Percentiles rank a stretch among this genome's conserved stretches.
phyloP scores from a whole-genome alignment of 2,888 invertebrate species.

The Philaethria dido region DNA sequence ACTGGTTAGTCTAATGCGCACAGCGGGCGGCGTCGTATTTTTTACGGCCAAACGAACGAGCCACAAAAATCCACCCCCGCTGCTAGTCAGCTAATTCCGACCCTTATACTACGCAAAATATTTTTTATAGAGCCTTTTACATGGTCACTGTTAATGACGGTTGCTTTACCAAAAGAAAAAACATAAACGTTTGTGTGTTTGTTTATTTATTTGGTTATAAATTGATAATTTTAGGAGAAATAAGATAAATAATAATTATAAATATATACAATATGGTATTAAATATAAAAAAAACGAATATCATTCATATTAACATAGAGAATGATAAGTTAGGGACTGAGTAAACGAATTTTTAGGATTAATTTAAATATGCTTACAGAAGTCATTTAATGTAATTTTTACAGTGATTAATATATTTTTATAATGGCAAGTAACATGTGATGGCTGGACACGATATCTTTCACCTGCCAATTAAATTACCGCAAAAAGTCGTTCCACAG shows the following conservation, averaged over 20 bases:
- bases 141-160: constrained; percentile 36
- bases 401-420: too few species aligned
- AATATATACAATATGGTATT: background rate
- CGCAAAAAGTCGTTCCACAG: too few species aligned
- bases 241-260: background rate
- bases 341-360: too few species aligned
- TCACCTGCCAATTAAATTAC: too few species aligned
- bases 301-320: too few species aligned
- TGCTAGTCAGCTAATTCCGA: constrained; percentile 58
- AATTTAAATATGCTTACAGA: too few species aligned
- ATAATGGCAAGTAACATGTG: too few species aligned
- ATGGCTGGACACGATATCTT: too few species aligned
- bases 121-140: constrained; percentile 41
- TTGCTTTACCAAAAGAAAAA: constrained; percentile 2
- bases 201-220: background rate
- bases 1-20: constrained; percentile 37
- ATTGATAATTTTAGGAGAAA: background rate
- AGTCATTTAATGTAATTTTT: too few species aligned
- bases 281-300: too few species aligned
- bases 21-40: constrained; percentile 52
- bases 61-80: constrained; percentile 58
- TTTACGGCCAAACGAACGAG: constrained; percentile 52
- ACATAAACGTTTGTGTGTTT: background rate
- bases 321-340: too few species aligned
- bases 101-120: constrained; percentile 41